These are phyloP conservation scores for Paramuricea clavata DNA, from an alignment of 92 coral and sea anemone species.

Conservation along the genomic window DNA sequence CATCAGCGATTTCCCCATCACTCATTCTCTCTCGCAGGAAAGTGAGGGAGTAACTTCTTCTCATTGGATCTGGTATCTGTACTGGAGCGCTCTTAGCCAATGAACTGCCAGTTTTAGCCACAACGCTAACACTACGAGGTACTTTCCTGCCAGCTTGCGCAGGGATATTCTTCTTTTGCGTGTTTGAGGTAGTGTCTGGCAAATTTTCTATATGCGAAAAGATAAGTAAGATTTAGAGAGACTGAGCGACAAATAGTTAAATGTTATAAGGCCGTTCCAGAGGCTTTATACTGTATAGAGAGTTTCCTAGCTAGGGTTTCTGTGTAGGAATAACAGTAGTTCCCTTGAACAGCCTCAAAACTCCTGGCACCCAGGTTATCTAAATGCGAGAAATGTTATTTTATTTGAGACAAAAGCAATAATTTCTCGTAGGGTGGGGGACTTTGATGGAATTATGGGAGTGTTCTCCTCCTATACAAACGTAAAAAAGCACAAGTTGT, in stretches of 20 bases:
- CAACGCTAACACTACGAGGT: conserved; percentile 51
- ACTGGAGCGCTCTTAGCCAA: conserved; percentile 42
- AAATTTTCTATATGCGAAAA: neutral
- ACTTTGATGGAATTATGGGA: too few species aligned
- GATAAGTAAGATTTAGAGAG: neutral
- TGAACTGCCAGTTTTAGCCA: conserved; percentile 35
- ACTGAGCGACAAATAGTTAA: too few species aligned
- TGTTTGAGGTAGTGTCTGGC: neutral
- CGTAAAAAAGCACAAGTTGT: too few species aligned
- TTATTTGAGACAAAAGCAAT: too few species aligned
- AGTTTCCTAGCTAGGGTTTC: too few species aligned
- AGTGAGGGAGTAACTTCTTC: conserved; percentile 30
- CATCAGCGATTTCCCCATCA: conserved; percentile 35
- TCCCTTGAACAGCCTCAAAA: too few species aligned
- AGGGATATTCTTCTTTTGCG: conserved; percentile 52
- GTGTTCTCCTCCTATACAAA: too few species aligned
- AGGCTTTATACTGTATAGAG: too few species aligned
- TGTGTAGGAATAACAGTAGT: too few species aligned
- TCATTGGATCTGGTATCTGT: conserved; percentile 32
- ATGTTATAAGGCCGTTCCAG: neutral
- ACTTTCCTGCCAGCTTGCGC: conserved; percentile 12
- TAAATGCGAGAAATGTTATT: too few species aligned
- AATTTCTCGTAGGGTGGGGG: too few species aligned
- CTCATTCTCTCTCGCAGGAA: conserved; percentile 32
- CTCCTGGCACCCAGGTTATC: too few species aligned